Percentiles rank a stretch among this genome's conserved stretches.
Conservation (phyloP, 2,113 vertebrate species). For the Siniperca chuatsi region DNA sequence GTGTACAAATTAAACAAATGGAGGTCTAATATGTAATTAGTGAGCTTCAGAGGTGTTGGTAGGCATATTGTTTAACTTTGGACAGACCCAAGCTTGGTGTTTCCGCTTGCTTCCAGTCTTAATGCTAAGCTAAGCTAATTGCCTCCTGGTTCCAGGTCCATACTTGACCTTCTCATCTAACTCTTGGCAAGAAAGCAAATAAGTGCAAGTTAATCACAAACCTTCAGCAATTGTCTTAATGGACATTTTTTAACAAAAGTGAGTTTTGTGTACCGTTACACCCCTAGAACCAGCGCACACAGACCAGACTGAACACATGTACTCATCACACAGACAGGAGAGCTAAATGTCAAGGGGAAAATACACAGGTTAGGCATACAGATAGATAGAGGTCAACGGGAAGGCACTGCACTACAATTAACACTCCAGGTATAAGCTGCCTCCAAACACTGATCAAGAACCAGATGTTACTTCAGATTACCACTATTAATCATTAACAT, state of each 20-base stretch:
- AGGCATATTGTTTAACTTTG: not conserved
- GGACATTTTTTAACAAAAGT: not conserved
- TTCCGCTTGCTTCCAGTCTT: too few species aligned
- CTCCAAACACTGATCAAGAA: slow-evolving; percentile 67
- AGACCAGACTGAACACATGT: slow-evolving; percentile 63
- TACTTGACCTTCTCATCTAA: not conserved
- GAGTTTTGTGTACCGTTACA: slow-evolving; percentile 55
- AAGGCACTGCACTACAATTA: slow-evolving; percentile 74
- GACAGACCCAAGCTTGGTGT: not conserved
- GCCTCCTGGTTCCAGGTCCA: not conserved
- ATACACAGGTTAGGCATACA: slow-evolving; percentile 65
- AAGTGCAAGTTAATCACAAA: not conserved
- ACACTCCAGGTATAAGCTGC: slow-evolving; percentile 73
- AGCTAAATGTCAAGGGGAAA: slow-evolving; percentile 52
- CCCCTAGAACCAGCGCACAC: slow-evolving; percentile 56
- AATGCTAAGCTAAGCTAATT: not conserved
- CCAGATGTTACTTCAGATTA: slow-evolving; percentile 12
- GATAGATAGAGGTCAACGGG: slow-evolving; percentile 43
- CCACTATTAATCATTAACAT: not conserved
- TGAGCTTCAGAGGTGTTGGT: not conserved
- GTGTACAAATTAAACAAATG: not conserved
- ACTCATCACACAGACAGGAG: slow-evolving; percentile 78
- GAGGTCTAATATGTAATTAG: not conserved
- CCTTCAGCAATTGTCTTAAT: not conserved
- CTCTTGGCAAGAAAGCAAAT: not conserved